Percentiles rank a stretch among this genome's conserved stretches.
phyloP scores from a whole-genome alignment of 2,888 invertebrate species.

The Ophion ventricosus region DNA sequence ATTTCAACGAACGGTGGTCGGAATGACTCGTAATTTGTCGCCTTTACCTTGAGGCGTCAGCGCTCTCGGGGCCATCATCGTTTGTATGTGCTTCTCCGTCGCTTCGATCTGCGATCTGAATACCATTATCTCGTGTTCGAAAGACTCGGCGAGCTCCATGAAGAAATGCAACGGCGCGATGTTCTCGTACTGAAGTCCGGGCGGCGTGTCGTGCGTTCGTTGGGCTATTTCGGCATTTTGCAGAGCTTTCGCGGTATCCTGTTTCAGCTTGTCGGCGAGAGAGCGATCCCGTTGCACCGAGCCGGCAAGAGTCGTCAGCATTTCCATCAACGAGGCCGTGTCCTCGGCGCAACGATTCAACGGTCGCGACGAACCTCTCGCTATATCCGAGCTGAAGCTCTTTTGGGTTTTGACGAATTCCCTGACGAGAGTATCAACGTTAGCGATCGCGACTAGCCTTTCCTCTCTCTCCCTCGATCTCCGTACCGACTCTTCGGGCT shows the following conservation, averaged over 20 bases:
- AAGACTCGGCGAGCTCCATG: conserved; percentile 87
- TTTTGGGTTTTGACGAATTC: conserved; percentile 94
- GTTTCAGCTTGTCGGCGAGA: conserved; percentile 87
- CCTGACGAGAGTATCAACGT: conserved; percentile 75
- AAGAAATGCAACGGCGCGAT: conserved; percentile 89
- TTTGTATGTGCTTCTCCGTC: conserved; percentile 89
- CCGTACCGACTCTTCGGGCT: not conserved
- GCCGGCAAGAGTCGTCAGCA: conserved; percentile 86
- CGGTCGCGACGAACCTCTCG: conserved; percentile 88
- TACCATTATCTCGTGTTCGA: conserved; percentile 88
- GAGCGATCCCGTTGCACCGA: conserved; percentile 87
- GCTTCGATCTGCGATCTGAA: conserved; percentile 89
- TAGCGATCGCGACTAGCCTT: not conserved
- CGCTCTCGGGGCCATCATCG: conserved; percentile 86
- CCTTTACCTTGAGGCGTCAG: conserved; percentile 87
- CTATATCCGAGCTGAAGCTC: conserved; percentile 91
- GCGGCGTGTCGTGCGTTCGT: conserved; percentile 90
- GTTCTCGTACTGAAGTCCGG: conserved; percentile 91
- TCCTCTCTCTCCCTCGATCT: not conserved
- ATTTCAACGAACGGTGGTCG: not conserved
- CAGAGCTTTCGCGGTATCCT: conserved; percentile 89
- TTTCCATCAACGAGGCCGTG: conserved; percentile 85
- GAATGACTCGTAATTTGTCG: too few species aligned
- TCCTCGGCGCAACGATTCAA: conserved; percentile 87
- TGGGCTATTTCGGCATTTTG: conserved; percentile 92